Conservation (phyloP, 2,888 invertebrate genomes). For the Octonoba sinensis region DNA sequence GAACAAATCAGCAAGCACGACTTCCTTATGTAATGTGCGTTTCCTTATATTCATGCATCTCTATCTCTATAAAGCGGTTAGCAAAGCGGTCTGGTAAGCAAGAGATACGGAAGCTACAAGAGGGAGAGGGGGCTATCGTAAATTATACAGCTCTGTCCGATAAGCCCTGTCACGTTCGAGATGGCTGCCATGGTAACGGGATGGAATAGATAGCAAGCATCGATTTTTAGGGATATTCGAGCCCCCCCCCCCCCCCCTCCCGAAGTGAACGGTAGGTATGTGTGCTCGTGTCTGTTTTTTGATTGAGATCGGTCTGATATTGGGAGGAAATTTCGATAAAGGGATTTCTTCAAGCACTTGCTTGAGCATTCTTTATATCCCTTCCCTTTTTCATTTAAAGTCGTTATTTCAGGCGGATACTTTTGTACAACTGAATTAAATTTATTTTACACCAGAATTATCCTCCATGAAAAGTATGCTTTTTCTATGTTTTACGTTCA, state of each 20-base stretch:
- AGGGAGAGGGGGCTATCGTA: slow-evolving; percentile 43
- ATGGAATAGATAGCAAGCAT: slow-evolving; percentile 55
- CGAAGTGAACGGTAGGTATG: neutral
- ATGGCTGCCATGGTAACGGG: slow-evolving; percentile 51
- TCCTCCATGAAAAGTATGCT: no score
- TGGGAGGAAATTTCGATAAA: slow-evolving; percentile 59
- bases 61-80: slow-evolving; percentile 44
- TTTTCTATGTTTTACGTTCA: no score
- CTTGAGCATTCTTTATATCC: neutral
- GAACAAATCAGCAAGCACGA: neutral
- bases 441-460: no score
- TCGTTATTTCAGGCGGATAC: no score
- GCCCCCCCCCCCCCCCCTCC: neutral
- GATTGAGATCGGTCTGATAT: slow-evolving; percentile 53
- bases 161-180: slow-evolving; percentile 57
- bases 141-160: slow-evolving; percentile 55
- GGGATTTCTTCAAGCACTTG: slow-evolving; percentile 38
- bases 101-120: neutral
- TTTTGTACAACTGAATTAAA: no score
- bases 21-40: no score
- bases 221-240: slow-evolving; percentile 47
- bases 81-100: slow-evolving; percentile 20
- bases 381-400: no score
- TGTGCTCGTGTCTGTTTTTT: slow-evolving; percentile 31
- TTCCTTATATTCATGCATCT: neutral